Conservation (phyloP, 2,888 invertebrate genomes). For the Eupithecia subfuscata region DNA sequence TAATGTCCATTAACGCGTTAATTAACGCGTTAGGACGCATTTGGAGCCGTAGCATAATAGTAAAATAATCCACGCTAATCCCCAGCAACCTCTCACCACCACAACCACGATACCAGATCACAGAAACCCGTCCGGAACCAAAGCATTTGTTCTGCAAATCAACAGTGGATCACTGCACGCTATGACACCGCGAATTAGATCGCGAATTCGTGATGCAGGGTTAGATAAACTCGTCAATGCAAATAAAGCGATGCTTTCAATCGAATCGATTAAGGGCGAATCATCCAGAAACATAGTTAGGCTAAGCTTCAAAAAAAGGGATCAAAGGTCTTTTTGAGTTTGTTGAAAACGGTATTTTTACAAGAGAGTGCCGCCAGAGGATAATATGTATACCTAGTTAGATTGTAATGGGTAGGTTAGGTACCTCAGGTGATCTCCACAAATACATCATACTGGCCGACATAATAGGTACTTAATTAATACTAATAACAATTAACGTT, state of each 20-base stretch:
- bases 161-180: conserved; percentile 35
- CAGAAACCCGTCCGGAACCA: conserved; percentile 39
- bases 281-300: neutral
- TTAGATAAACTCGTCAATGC: conserved; percentile 43
- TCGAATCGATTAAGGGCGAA: conserved; percentile 18
- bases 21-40: no score
- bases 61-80: neutral
- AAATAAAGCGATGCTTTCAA: conserved; percentile 16
- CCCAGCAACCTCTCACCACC: conserved; percentile 30
- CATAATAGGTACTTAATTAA: no score
- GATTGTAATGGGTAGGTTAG: no score
- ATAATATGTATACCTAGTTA: no score
- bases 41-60: neutral
- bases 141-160: conserved; percentile 69
- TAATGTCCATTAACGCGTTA: no score
- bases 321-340: neutral
- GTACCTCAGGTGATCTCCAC: no score
- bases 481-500: no score
- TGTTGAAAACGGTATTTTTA: neutral
- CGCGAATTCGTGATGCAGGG: conserved; percentile 38
- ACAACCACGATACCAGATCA: neutral
- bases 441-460: no score
- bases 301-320: neutral
- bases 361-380: no score
- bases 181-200: conserved; percentile 39